These are phyloP conservation scores for Polypedilum vanderplanki DNA, from an alignment of 1,140 invertebrate species.

Conservation along the genomic window DNA sequence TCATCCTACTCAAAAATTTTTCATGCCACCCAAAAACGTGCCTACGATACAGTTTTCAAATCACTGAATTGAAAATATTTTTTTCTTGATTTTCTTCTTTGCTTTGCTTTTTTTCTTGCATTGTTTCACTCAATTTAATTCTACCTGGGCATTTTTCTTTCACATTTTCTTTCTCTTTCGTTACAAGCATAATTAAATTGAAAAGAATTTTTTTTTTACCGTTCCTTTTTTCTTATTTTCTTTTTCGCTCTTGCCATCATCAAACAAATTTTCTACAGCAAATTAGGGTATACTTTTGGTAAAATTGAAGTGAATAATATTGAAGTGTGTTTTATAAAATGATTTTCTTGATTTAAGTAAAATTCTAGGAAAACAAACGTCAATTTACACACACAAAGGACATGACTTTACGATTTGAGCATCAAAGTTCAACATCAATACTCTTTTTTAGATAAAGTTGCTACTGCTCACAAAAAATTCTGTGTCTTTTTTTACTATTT, in stretches of 20 bases:
- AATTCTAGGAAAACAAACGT: too few relatives aligned
- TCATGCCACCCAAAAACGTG: neutral
- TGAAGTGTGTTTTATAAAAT: too few relatives aligned
- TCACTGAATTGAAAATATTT: constrained; percentile 3
- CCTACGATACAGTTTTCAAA: neutral
- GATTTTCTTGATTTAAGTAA: too few relatives aligned
- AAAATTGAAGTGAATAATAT: too few relatives aligned
- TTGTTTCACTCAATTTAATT: neutral
- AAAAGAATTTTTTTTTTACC: neutral
- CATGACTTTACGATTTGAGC: neutral
- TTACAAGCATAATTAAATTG: neutral
- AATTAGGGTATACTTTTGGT: too few relatives aligned
- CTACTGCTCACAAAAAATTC: too few relatives aligned
- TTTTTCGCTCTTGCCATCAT: too few relatives aligned
- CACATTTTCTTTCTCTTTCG: neutral
- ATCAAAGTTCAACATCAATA: neutral
- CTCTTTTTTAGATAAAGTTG: too few relatives aligned
- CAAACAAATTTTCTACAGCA: too few relatives aligned
- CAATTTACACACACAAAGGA: too few relatives aligned
- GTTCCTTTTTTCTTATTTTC: too few relatives aligned
- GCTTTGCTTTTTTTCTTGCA: neutral
- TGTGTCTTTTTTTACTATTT: too few relatives aligned
- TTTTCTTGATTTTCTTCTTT: neutral
- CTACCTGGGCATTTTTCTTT: neutral
- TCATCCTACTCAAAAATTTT: neutral